Base-by-base conservation (phyloP, 2,797 vertebrate genomes). In the Selene dorsalis region DNA sequence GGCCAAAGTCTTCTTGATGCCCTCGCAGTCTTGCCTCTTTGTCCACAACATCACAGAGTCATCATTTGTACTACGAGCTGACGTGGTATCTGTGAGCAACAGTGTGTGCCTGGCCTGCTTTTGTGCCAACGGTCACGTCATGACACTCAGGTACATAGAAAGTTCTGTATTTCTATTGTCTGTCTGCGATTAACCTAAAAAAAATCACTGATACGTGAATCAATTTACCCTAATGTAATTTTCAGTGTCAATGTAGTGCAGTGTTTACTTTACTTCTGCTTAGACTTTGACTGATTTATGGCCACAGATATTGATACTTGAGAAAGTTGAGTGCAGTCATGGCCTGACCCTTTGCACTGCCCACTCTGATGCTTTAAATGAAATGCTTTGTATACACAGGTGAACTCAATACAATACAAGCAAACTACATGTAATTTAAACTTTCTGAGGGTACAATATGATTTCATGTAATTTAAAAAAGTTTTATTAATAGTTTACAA, bases 1-100 rank as follows among this genome's bases (percentile, higher is more conserved):
- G 96, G 98, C 98, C 94, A 99, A 98, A 95, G 97, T 99, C 43
- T 96, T 98, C 93, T 89, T 97, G 88, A 97, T 99, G 96, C 97
- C 98, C 82, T 96, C 97, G 18, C 97, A 99, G 95, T 96, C 95
- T 45, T 98, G 97, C 94, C 96, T 98, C 83, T 98, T 97, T 57
- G 96, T 96, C 78, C 97, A 99, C 94, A 99, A 97, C 95, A 98
- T 99, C 95, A 99, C 98, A 0, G 98, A 99, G 91, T 97, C 98
- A 0, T 99, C 98, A 66, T 99, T 99, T 83, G 96, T 99, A 30
- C 94, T 99, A 87, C 94, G 95, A 76, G 98, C 97, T 18, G 95
- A 98, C 38, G 93, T 98, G 84, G 96, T 99, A 81, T 94, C 96
- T 70, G 93, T 97, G 92, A 96, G 93, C 84, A 97, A 96, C 95